Conservation (phyloP, 2,113 vertebrate genomes). For the Falco punctatus region DNA sequence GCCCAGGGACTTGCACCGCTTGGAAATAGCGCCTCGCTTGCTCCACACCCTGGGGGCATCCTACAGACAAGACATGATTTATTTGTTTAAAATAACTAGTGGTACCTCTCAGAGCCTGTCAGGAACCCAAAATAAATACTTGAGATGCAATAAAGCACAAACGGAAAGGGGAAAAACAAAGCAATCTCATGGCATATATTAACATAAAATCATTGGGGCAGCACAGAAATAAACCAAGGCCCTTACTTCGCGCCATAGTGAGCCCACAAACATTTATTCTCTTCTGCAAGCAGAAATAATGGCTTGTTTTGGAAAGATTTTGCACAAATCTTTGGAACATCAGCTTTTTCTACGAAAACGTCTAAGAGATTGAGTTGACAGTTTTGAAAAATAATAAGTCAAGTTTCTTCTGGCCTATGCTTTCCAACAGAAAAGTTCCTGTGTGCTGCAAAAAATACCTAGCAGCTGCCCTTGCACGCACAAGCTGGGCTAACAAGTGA, state of each 20-base stretch:
- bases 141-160: not conserved
- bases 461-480: not conserved
- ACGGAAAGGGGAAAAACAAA: not conserved
- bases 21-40: not conserved
- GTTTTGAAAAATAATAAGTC: not conserved
- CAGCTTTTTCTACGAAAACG: not conserved
- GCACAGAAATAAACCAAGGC: not conserved
- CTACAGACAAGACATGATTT: not conserved
- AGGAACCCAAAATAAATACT: not conserved
- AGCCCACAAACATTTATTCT: not conserved
- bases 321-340: not conserved
- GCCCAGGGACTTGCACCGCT: rapidly evolving
- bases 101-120: not conserved
- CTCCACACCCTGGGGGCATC: not conserved
- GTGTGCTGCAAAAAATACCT: not conserved
- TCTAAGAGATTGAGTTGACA: not conserved
- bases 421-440: not conserved
- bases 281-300: not conserved
- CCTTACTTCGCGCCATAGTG: not conserved
- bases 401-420: not conserved
- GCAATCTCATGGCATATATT: not conserved
- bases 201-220: not conserved
- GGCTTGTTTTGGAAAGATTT: not conserved
- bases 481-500: not conserved
- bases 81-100: conserved; percentile 13